A percentile compares a stretch with the other conserved stretches of the same genome.
Evolutionary conservation across 2,797 vertebrate species (phyloP).

Genomic region (Bothrops alternatus): DNA sequence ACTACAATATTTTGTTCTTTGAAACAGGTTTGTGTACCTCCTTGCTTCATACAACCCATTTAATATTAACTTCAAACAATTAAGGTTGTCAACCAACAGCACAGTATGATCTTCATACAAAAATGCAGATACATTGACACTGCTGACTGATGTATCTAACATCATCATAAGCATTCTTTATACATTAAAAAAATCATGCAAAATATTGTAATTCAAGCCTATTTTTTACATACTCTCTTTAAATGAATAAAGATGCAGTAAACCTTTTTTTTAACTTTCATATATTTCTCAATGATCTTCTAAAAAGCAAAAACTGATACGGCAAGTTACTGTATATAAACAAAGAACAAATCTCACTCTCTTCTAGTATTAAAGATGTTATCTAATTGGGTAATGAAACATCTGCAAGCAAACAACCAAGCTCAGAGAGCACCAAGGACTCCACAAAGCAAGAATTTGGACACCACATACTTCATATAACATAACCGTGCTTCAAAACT

Average conservation of each 20-base stretch:
- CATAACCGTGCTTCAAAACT: neutral
- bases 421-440: neutral
- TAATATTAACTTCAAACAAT: neutral
- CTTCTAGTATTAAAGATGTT: neutral
- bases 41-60: neutral
- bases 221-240: neutral
- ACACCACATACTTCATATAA: neutral
- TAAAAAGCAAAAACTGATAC: neutral
- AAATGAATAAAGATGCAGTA: neutral
- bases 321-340: neutral
- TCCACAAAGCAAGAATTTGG: neutral
- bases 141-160: neutral
- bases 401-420: neutral
- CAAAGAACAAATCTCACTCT: neutral
- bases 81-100: neutral
- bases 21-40: neutral
- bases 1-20: neutral
- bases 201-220: neutral
- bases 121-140: neutral
- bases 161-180: neutral
- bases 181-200: neutral
- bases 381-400: neutral
- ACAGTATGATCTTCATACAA: neutral
- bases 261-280: neutral
- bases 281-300: neutral